A percentile compares a stretch with the other conserved stretches of the same genome.
Evolutionary conservation across 2,797 vertebrate species (phyloP).

Genomic region (Leptodactylus fallax): DNA sequence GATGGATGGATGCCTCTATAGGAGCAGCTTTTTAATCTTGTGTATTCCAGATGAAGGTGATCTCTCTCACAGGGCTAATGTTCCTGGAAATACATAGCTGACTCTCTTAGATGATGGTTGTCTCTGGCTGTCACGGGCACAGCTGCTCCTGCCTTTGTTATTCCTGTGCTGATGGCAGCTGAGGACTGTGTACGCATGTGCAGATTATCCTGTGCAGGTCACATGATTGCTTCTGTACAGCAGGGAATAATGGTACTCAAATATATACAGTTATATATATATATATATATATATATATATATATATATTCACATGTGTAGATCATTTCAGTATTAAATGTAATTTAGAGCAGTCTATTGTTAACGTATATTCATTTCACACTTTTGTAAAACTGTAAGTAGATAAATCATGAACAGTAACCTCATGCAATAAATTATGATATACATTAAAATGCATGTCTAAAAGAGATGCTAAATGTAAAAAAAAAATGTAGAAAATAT

Average conservation of each 20-base stretch:
- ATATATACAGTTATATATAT: conserved; percentile 15
- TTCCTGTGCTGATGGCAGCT: conserved; percentile 63
- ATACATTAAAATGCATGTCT: no score
- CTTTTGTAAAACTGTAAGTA: not conserved
- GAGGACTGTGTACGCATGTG: conserved; percentile 52
- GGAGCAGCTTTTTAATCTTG: conserved; percentile 7
- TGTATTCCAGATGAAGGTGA: conserved; percentile 16
- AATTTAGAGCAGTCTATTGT: not conserved
- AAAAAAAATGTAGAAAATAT: no score
- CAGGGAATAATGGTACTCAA: conserved; percentile 42
- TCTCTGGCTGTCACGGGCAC: conserved; percentile 59
- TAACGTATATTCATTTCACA: not conserved
- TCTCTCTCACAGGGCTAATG: conserved; percentile 14
- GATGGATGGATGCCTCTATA: conserved; percentile 21
- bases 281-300: conserved; percentile 32
- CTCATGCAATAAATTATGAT: not conserved
- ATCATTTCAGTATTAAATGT: not conserved
- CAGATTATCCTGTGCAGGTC: conserved; percentile 55
- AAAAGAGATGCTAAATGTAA: no score
- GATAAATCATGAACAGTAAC: not conserved
- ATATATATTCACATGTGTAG: not conserved
- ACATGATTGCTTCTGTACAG: conserved; percentile 53
- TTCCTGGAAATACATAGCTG: conserved; percentile 24
- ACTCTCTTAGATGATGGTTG: conserved; percentile 45
- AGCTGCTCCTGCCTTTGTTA: conserved; percentile 64